Percentiles rank a stretch among this genome's conserved stretches.
Conservation (phyloP, 2,888 invertebrate species). For the Hypercompe scribonia region DNA sequence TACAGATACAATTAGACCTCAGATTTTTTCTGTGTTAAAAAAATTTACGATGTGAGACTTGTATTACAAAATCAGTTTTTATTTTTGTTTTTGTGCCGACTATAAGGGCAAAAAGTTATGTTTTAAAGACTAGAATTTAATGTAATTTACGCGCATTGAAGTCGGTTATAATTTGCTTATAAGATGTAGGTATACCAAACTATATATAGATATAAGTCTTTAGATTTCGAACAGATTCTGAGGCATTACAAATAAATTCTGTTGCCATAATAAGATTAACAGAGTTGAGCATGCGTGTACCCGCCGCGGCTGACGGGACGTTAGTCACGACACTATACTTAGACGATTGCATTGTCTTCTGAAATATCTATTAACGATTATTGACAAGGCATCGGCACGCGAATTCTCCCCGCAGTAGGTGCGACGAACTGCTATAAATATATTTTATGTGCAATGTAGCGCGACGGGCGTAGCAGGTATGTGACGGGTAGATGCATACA, state of each 20-base stretch:
- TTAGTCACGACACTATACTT: constrained; percentile 84
- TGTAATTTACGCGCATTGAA: too few relatives aligned
- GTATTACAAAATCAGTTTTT: too few relatives aligned
- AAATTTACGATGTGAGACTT: too few relatives aligned
- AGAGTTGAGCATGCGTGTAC: constrained; percentile 74
- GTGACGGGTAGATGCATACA: constrained; percentile 53
- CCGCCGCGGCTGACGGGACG: constrained; percentile 70
- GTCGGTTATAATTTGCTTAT: too few relatives aligned
- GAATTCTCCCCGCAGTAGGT: constrained; percentile 82
- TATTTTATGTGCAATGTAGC: constrained; percentile 77
- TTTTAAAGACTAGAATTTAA: too few relatives aligned
- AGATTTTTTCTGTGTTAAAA: too few relatives aligned
- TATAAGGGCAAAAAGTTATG: too few relatives aligned
- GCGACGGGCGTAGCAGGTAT: constrained; percentile 66
- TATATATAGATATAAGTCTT: constrained; percentile 67
- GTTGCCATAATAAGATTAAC: constrained; percentile 84
- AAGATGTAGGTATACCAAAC: too few relatives aligned
- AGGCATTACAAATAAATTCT: constrained; percentile 82
- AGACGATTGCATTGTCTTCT: constrained; percentile 86
- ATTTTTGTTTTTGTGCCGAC: too few relatives aligned
- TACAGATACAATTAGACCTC: too few relatives aligned
- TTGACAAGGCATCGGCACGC: constrained; percentile 86
- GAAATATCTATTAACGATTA: constrained; percentile 87
- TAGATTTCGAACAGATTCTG: constrained; percentile 77
- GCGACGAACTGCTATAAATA: constrained; percentile 86